Percentiles rank a stretch among this genome's conserved stretches.
Evolutionary conservation across 2,797 vertebrate species (phyloP).

Genomic region (Coranthus polyacanthus): DNA sequence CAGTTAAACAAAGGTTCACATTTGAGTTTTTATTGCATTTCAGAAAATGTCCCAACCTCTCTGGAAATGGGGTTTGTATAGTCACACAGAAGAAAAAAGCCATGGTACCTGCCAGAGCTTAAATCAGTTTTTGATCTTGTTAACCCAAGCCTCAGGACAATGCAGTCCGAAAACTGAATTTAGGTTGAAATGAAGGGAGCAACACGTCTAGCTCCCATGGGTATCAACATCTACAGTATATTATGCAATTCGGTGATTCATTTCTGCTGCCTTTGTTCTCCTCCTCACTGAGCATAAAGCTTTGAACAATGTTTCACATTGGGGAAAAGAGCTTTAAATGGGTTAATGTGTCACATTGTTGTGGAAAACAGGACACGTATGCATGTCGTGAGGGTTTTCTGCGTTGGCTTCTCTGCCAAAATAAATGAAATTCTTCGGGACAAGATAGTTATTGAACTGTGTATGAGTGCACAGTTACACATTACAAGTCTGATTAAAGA

Average conservation of each 20-base stretch:
- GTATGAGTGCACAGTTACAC: too few relatives aligned
- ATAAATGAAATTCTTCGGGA: slow-evolving; percentile 6
- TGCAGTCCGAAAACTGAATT: too few relatives aligned
- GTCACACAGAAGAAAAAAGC: too few relatives aligned
- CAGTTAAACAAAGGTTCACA: too few relatives aligned
- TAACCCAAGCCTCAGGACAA: too few relatives aligned
- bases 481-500: too few relatives aligned
- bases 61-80: too few relatives aligned
- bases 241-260: slow-evolving; percentile 31
- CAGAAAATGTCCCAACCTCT: too few relatives aligned
- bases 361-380: slow-evolving; percentile 19
- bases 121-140: too few relatives aligned
- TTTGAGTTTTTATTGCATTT: too few relatives aligned
- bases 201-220: slow-evolving; percentile 14
- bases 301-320: slow-evolving; percentile 24
- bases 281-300: slow-evolving; percentile 14
- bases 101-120: too few relatives aligned
- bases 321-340: slow-evolving; percentile 19
- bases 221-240: slow-evolving; percentile 6
- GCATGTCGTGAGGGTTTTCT: slow-evolving; percentile 1
- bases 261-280: slow-evolving; percentile 44
- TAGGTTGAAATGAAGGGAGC: too few relatives aligned
- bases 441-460: neutral
- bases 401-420: neutral
- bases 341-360: slow-evolving; percentile 37